Percentiles rank a stretch among this genome's conserved stretches.
Conservation (phyloP, 2,797 vertebrate genomes). For the Carduelis carduelis region DNA sequence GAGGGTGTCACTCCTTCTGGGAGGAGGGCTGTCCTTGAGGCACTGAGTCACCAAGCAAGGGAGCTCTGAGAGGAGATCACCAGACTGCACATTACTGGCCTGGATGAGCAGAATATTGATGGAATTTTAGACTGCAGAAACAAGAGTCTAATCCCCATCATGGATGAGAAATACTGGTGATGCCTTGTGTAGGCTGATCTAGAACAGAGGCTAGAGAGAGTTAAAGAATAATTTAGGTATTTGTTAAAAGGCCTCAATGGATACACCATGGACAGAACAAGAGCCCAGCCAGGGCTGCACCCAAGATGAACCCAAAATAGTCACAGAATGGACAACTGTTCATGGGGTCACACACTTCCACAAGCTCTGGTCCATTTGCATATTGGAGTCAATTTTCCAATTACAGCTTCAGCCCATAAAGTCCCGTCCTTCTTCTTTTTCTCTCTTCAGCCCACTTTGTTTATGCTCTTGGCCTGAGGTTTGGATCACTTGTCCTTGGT, state of each 20-base stretch:
- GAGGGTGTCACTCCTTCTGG: not conserved
- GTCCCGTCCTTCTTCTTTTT: not conserved
- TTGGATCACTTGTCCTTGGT: not conserved
- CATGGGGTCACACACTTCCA: not conserved
- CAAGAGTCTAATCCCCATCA: fast-evolving
- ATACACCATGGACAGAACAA: not conserved
- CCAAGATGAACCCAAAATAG: not conserved
- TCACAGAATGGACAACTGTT: not conserved
- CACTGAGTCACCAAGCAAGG: not conserved
- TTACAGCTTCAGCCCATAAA: not conserved
- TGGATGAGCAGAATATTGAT: not conserved
- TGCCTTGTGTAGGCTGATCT: not conserved
- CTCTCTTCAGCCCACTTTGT: not conserved
- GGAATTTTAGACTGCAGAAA: not conserved
- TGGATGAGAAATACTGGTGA: not conserved
- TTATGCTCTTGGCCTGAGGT: not conserved
- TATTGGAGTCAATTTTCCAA: not conserved
- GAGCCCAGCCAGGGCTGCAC: not conserved
- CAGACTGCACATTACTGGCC: not conserved
- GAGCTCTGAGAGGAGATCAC: not conserved
- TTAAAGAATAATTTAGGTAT: not conserved
- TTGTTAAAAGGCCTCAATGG: not conserved
- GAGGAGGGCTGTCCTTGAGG: not conserved
- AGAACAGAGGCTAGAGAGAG: not conserved
- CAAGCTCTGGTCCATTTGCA: not conserved